Percentiles rank a stretch among this genome's conserved stretches.
These are phyloP conservation scores for Nymphalis polychloros DNA, from an alignment of 2,888 invertebrate genomes.

Conservation along the genomic window DNA sequence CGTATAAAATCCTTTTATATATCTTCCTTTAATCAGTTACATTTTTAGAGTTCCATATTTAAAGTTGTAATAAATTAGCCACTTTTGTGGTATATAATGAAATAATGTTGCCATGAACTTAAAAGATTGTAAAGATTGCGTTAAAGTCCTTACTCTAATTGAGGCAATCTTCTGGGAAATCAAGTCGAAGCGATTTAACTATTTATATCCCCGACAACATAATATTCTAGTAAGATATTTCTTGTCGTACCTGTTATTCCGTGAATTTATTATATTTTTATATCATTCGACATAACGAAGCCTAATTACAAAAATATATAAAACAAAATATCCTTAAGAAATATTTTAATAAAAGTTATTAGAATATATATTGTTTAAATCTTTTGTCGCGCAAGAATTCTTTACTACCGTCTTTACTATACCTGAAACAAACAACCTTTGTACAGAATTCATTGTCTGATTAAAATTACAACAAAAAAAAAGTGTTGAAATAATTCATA, in stretches of 20 bases:
- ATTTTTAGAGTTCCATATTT: neutral
- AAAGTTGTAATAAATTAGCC: too few species aligned
- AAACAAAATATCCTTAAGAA: too few species aligned
- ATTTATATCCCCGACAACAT: constrained; percentile 56
- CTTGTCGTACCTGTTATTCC: constrained; percentile 17
- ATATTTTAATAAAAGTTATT: too few species aligned
- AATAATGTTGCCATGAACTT: neutral
- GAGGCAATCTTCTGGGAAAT: constrained; percentile 70
- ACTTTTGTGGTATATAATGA: neutral
- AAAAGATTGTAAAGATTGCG: constrained; percentile 37
- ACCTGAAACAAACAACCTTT: too few species aligned
- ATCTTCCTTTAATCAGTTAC: neutral
- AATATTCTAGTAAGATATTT: constrained; percentile 50
- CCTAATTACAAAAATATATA: too few species aligned
- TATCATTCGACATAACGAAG: too few species aligned
- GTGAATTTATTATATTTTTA: too few species aligned
- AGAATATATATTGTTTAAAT: too few species aligned
- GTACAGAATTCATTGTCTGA: too few species aligned
- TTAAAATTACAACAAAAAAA: neutral
- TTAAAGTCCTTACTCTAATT: constrained; percentile 66
- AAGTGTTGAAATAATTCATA: neutral
- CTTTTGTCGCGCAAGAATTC: too few species aligned
- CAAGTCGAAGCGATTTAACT: constrained; percentile 62
- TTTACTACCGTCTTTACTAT: too few species aligned
- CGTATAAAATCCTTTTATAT: too few species aligned